Percentiles rank a stretch among this genome's conserved stretches.
Conservation (phyloP, 2,113 vertebrate species). For the Oophaga pumilio region DNA sequence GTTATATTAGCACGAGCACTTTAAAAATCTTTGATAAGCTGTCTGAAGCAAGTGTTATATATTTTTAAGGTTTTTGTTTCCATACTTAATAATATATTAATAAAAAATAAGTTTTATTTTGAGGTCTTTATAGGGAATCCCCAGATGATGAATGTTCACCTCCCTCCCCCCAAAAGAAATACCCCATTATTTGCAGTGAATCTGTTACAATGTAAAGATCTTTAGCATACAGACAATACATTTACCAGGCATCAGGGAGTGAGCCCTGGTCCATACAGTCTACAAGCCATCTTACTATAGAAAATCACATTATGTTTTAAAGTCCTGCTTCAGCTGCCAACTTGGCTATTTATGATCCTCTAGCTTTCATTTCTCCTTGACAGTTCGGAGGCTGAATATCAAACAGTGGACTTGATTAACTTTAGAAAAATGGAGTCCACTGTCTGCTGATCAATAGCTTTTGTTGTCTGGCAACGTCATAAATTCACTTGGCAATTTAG, state of each 20-base stretch:
- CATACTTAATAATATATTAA: too few relatives aligned
- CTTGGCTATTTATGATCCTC: not conserved
- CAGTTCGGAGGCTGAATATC: slow-evolving; percentile 61
- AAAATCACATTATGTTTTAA: slow-evolving; percentile 45
- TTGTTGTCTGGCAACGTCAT: slow-evolving; percentile 64
- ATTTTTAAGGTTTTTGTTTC: too few relatives aligned
- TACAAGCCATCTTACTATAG: slow-evolving; percentile 33
- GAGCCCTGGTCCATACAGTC: not conserved
- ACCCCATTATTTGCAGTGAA: not conserved
- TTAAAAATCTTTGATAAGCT: too few relatives aligned
- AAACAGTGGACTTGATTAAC: slow-evolving; percentile 67
- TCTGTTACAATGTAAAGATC: not conserved
- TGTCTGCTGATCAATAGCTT: slow-evolving; percentile 68
- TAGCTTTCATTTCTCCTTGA: slow-evolving; percentile 62
- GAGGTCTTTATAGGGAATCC: too few relatives aligned
- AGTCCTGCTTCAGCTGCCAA: slow-evolving; percentile 18
- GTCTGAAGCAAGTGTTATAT: too few relatives aligned
- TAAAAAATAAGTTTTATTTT: too few relatives aligned
- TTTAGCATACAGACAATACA: not conserved
- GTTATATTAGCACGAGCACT: too few relatives aligned
- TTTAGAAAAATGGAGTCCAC: slow-evolving; percentile 69
- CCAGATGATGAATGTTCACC: too few relatives aligned
- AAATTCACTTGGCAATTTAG: slow-evolving; percentile 67
- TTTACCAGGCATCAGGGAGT: not conserved
- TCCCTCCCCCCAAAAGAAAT: not conserved